Conservation (phyloP, 2,797 vertebrate species). For the Tragopan temminckii region DNA sequence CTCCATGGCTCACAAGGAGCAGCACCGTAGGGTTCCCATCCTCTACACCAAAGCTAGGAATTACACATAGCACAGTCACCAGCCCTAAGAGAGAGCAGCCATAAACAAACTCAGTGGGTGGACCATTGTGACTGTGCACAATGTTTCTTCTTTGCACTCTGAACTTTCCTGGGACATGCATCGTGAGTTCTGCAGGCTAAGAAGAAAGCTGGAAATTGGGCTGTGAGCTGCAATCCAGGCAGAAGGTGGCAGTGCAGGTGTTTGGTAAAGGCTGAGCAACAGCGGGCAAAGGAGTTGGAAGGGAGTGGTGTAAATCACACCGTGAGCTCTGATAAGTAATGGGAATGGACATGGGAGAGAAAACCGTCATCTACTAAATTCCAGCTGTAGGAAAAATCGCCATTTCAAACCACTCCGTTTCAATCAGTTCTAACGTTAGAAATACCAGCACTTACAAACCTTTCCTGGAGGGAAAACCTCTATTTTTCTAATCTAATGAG, state of each 20-base stretch:
- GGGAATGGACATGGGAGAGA: constrained; percentile 30
- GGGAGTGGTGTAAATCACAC: constrained; percentile 2
- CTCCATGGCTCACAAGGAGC: background rate
- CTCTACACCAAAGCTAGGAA: background rate
- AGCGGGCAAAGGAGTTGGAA: background rate
- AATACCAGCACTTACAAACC: background rate
- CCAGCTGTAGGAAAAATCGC: constrained; percentile 44
- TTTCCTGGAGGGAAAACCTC: constrained; percentile 25
- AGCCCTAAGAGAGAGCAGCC: background rate
- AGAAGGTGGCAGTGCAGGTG: constrained; percentile 60
- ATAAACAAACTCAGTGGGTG: background rate
- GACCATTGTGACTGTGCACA: background rate
- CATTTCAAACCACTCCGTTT: constrained; percentile 61
- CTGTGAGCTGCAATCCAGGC: background rate
- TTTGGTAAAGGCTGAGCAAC: background rate
- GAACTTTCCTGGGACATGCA: background rate
- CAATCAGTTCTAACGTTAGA: background rate
- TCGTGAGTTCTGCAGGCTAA: background rate
- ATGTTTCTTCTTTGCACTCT: background rate
- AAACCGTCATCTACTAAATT: constrained; percentile 36
- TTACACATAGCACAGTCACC: rapidly evolving
- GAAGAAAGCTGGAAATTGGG: background rate
- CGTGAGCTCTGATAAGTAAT: constrained; percentile 19
- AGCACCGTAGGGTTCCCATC: background rate
- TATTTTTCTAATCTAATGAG: constrained; percentile 55